phyloP scores from a whole-genome alignment of 2,888 invertebrate genomes.

The Syrphus vitripennis region DNA sequence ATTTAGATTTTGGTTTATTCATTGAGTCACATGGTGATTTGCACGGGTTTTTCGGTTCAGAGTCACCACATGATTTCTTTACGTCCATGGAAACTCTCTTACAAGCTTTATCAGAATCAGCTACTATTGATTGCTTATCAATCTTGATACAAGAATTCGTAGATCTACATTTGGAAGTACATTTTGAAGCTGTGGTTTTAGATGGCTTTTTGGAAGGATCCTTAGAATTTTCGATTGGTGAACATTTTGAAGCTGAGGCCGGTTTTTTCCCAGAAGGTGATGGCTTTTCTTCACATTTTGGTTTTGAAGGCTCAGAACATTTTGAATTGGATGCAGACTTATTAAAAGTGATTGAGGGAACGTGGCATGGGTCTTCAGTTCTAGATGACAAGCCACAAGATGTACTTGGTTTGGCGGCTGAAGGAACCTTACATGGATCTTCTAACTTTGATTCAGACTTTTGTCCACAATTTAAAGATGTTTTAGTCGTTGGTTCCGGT shows the following conservation, averaged over 20 bases:
- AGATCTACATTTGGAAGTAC: neutral
- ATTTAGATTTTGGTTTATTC: neutral
- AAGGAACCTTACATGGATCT: neutral
- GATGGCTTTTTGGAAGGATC: constrained; percentile 12
- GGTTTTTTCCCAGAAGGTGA: neutral
- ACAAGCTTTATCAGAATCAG: constrained; percentile 24
- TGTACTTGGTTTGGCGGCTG: neutral
- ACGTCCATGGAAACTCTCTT: neutral
- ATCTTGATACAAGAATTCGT: neutral
- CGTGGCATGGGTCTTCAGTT: neutral
- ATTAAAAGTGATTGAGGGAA: neutral
- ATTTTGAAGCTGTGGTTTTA: neutral
- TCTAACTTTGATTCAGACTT: neutral
- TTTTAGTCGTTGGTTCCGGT: too few species aligned
- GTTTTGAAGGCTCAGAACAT: neutral
- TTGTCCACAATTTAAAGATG: neutral
- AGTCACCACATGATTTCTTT: neutral
- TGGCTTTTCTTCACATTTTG: neutral
- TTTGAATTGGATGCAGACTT: neutral
- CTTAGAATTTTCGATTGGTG: neutral
- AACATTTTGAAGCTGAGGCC: neutral
- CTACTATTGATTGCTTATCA: neutral
- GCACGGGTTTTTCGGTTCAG: neutral
- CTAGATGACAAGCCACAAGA: neutral
- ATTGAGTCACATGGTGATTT: neutral